These are phyloP conservation scores for Sarcophaga bullata DNA, from an alignment of 1,140 invertebrate genomes.

Conservation along the genomic window DNA sequence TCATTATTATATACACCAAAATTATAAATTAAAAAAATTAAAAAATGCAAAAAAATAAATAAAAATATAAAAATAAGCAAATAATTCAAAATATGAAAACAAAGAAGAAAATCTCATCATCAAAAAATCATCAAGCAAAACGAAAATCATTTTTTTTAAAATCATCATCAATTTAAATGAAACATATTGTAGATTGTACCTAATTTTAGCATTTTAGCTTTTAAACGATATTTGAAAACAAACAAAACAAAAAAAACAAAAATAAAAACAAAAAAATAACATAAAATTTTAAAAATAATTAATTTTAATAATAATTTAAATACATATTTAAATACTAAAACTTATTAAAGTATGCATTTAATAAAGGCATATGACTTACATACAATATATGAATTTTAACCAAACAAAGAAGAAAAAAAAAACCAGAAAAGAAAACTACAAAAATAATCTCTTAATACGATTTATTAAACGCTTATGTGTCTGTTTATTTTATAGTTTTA, in stretches of 20 bases:
- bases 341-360: slow-evolving; percentile 16
- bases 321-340: not conserved
- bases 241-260: not conserved
- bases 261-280: not conserved
- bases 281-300: not conserved
- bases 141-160: too few relatives aligned
- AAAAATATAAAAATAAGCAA: not conserved
- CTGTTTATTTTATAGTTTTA: slow-evolving; percentile 22
- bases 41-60: not conserved
- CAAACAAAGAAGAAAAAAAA: not conserved
- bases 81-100: not conserved
- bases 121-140: too few relatives aligned
- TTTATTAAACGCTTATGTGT: not conserved
- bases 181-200: slow-evolving; percentile 37
- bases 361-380: not conserved
- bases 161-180: not conserved
- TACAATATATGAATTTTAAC: not conserved
- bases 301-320: not conserved
- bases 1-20: slow-evolving; percentile 21
- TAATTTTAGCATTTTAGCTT: slow-evolving; percentile 39
- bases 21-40: not conserved
- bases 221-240: not conserved
- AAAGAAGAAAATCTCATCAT: not conserved
- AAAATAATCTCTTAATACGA: not conserved
- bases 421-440: not conserved